These are phyloP conservation scores for Ifrita kowaldi DNA, from an alignment of 2,113 vertebrate genomes.

Conservation along the genomic window DNA sequence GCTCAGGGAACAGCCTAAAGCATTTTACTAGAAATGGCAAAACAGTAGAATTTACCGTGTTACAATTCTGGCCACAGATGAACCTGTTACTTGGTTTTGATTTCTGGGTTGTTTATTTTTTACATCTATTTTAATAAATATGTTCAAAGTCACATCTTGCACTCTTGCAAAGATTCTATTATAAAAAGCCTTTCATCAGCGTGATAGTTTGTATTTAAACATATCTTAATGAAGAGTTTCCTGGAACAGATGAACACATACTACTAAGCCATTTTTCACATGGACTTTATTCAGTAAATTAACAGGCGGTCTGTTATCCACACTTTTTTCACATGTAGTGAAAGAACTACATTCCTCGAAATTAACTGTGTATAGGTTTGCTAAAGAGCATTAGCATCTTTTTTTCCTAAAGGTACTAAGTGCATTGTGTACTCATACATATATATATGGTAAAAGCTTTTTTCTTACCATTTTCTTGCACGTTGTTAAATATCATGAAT, in stretches of 20 bases:
- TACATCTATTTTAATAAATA: background rate
- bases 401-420: background rate
- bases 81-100: background rate
- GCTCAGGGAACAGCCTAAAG: background rate
- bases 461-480: background rate
- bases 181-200: background rate
- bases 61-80: background rate
- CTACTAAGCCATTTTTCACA: background rate
- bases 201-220: background rate
- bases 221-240: background rate
- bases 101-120: rapidly evolving
- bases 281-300: background rate
- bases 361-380: background rate
- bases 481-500: background rate
- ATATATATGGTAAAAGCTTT: background rate
- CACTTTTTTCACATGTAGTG: background rate
- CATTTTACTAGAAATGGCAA: background rate
- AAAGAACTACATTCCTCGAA: background rate
- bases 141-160: background rate
- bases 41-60: background rate
- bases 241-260: background rate
- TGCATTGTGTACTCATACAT: background rate
- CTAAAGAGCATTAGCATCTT: background rate
- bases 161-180: background rate
- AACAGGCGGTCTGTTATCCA: background rate